phyloP scores from a whole-genome alignment of 2,113 vertebrate species.

The Glaucidium brasilianum region DNA sequence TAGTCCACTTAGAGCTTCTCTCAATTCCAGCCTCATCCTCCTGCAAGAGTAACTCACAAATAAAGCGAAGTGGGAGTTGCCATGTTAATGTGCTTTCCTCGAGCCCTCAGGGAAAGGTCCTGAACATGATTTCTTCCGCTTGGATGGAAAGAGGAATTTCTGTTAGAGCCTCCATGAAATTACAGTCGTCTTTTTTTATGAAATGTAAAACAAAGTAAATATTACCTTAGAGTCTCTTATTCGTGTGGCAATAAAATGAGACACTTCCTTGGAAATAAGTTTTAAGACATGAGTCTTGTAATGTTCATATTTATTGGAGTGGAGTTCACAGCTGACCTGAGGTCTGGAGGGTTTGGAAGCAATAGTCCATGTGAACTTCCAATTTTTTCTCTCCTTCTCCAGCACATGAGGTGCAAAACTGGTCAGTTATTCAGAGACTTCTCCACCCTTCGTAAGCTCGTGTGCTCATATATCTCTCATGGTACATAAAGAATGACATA shows the following conservation, averaged over 20 bases:
- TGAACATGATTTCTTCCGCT: constrained; percentile 40
- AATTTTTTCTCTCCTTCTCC: not conserved
- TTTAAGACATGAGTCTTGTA: constrained; percentile 15
- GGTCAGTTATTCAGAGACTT: constrained; percentile 19
- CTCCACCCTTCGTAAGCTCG: not conserved
- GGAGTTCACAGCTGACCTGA: constrained; percentile 7
- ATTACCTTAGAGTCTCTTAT: constrained; percentile 47
- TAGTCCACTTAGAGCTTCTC: not conserved
- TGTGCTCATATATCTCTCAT: constrained; percentile 39
- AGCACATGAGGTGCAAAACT: constrained; percentile 35
- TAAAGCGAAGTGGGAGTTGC: constrained; percentile 40
- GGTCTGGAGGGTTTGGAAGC: constrained; percentile 35
- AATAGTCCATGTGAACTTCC: constrained; percentile 2
- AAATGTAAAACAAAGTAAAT: constrained; percentile 42
- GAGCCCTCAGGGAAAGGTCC: constrained; percentile 29
- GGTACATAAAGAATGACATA: constrained; percentile 52
- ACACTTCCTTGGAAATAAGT: constrained; percentile 47
- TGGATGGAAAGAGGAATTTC: constrained; percentile 44
- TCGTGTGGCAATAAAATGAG: constrained; percentile 33
- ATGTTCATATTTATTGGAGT: constrained; percentile 31
- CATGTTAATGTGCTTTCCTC: constrained; percentile 39
- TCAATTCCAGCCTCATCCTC: constrained; percentile 3
- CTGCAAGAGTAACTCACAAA: constrained; percentile 19
- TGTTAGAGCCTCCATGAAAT: constrained; percentile 49
- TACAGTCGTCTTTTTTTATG: not conserved